Evolutionary conservation across 2,888 invertebrate genomes (phyloP), one percentile per base, ranked within the genome.

Genomic region (Leptinotarsa haldemani): DNA sequence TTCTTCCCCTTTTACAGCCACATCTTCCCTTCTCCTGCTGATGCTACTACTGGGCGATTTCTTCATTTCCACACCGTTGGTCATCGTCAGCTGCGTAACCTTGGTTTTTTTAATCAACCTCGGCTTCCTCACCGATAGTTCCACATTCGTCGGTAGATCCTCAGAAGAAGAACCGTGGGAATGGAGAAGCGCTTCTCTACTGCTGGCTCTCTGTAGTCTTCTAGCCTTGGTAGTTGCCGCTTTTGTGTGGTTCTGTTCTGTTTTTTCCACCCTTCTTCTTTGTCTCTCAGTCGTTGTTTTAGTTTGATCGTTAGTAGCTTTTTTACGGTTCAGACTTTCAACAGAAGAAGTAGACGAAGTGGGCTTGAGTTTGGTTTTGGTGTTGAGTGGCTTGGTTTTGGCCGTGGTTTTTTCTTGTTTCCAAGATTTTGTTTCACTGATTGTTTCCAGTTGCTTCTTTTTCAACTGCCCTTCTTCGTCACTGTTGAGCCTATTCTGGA

Each of bases 141-240:
- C 87, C 1, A 76, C 65, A 74, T 82, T 84, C 7, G 83, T 81
- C 1, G 87, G 84, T 30, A 89, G 80, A 82, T 90, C 90, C 81
- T 90, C 90, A 0, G 90, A 90, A 18, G 89, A 89, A 78, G 89
- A 89, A 18, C 88, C 89, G 77, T 88, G 88, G 2, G 87, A 86
- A 75, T 88, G 88, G 20, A 89, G 82, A 50, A 88, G 81, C 63
- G 88, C 88, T 79, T 90, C 90, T 75, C 89, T 85, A 78, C 89
- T 90, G 75, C 87, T 89, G 9, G 89, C 89, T 69, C 89, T 83
- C 77, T 89, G 89, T 52, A 90, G 79, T 70, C 89, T 81, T 73
- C 89, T 82, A 2, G 89, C 88, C 82, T 86, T 87, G 1, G 86
- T 87, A 2, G 83, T 84, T 9, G 85, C 84, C 79, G 72, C 72